A percentile compares a stretch with the other conserved stretches of the same genome.
These are phyloP conservation scores for Eilema sororculum DNA, from an alignment of 2,888 invertebrate genomes.

Conservation along the genomic window DNA sequence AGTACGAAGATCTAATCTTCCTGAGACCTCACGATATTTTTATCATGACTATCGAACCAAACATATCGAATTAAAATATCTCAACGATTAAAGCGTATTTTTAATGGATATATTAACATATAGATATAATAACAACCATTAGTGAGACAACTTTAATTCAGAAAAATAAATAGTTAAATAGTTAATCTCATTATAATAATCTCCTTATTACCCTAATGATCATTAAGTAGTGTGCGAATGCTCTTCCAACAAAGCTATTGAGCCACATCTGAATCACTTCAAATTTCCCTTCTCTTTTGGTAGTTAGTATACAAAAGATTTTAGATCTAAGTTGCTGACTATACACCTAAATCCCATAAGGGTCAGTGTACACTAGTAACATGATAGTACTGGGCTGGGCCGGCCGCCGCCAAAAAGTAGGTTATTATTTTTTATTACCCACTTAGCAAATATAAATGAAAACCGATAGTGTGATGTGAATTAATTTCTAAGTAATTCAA, in stretches of 20 bases:
- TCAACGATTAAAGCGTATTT: slow-evolving; percentile 22
- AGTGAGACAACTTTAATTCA: slow-evolving; percentile 10
- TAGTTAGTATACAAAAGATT: too few relatives aligned
- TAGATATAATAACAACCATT: slow-evolving; percentile 36
- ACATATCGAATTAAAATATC: slow-evolving; percentile 25
- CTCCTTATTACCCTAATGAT: too few relatives aligned
- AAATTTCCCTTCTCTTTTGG: too few relatives aligned
- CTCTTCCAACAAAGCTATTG: too few relatives aligned
- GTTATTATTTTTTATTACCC: neutral
- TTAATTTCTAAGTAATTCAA: neutral
- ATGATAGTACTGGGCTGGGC: neutral
- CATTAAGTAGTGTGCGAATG: too few relatives aligned
- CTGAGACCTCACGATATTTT: slow-evolving; percentile 13
- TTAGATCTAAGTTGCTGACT: neutral
- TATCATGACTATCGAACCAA: slow-evolving; percentile 21
- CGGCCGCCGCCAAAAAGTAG: neutral
- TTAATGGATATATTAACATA: slow-evolving; percentile 32
- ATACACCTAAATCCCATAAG: too few relatives aligned
- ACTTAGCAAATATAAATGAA: neutral
- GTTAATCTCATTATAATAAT: neutral
- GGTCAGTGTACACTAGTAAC: neutral
- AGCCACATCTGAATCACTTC: too few relatives aligned
- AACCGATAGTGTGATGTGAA: neutral
- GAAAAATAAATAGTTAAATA: neutral
- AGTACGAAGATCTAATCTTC: slow-evolving; percentile 13